Evolutionary conservation across 2,797 vertebrate species (phyloP).

Genomic region (Chloroceryle amazona): DNA sequence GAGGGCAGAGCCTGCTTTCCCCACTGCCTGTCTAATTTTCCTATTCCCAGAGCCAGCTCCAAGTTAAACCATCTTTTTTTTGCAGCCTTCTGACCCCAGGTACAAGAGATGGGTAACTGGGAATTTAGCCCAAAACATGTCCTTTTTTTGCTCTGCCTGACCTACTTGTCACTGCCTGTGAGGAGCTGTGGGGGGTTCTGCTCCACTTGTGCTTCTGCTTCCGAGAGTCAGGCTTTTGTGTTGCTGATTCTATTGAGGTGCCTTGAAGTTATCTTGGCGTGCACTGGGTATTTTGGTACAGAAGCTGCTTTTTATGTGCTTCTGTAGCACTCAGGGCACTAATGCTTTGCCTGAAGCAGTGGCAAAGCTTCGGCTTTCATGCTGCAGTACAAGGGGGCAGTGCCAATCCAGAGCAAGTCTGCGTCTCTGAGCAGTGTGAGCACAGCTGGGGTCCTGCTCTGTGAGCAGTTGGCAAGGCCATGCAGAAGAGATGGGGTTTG

Average conservation of each 20-base stretch:
- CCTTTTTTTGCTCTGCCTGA: background rate
- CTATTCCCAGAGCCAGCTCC: background rate
- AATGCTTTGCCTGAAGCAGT: background rate
- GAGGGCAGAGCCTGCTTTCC: background rate
- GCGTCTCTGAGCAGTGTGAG: rapidly evolving
- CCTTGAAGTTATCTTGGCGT: background rate
- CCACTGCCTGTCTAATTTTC: background rate
- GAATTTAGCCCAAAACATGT: conserved; percentile 10
- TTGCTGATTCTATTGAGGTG: background rate
- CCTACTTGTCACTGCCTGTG: background rate
- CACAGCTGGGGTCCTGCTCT: background rate
- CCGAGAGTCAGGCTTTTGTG: background rate
- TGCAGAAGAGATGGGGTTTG: background rate
- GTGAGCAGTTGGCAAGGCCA: background rate
- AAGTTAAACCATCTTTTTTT: background rate
- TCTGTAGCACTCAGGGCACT: background rate
- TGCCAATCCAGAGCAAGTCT: rapidly evolving
- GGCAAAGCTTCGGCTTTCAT: rapidly evolving
- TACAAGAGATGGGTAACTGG: background rate
- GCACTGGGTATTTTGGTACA: background rate
- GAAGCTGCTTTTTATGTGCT: background rate
- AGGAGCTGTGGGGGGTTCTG: rapidly evolving
- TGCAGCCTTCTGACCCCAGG: background rate
- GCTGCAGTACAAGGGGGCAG: rapidly evolving
- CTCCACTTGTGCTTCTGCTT: background rate